Base-by-base conservation (phyloP, 2,797 vertebrate species). In the Dromococcyx pavoninus region DNA sequence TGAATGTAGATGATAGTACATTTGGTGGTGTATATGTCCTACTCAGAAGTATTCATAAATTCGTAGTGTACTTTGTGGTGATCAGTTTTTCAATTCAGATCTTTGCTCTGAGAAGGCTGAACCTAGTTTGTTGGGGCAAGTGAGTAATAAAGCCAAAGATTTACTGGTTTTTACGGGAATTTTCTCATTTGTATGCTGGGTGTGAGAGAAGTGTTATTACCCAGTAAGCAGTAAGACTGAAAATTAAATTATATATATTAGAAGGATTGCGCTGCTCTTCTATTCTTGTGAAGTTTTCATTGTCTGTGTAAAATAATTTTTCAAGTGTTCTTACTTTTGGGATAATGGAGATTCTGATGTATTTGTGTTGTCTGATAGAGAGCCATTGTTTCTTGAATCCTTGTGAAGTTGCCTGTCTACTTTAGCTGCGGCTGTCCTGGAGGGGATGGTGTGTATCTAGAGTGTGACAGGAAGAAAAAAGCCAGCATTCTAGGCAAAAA, bases 1-100 rank as follows among this genome's bases (percentile, higher is more conserved):
- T 43, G 54, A 32, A 8, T 67, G 19, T n/a, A 39, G 53, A 3
- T 23, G 28, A 10, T 22, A 61, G 22, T 46, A 21, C 1, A 0
- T 23, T 12, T 0, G 2, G 43, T 60, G 48, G 13, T 25, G 17
- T 71, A 18, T 28, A 1, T 5, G 5, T 53, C 28, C 74, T 41
- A 67, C 9, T 60, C 46, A 30, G 43, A 58, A 33, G 23, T n/a
- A 17, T 18, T 90, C 5, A 4, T 41, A 44, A n/a, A 48, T 64
- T 33, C 17, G 2, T 30, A 10, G 46, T 10, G 32, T 61, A 17
- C 13, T 66, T 70, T 22, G 23, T 64, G 16, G 30, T 48, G 11
- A 17, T n/a, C 30, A 10, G 5, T 54, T 73, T 46, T 86, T 89
- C 66, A 66, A 5, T 14, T 70, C 41, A 50, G 19, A 65, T 54